A percentile compares a stretch with the other conserved stretches of the same genome.
phyloP scores from a whole-genome alignment of 1,140 invertebrate species.

The Dendrolimus punctatus region DNA sequence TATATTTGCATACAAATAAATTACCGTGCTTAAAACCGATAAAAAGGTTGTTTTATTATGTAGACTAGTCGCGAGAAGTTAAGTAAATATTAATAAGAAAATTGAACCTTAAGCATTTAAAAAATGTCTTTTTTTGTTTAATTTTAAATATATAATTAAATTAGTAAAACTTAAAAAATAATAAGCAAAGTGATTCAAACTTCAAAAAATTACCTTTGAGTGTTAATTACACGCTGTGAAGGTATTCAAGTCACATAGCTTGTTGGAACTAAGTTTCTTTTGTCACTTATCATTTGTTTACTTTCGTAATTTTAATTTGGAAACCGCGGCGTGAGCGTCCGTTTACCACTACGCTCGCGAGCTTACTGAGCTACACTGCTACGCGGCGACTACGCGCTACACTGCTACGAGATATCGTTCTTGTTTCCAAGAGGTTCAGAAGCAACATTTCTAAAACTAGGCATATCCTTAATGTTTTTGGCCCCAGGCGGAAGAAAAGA shows the following conservation, averaged over 20 bases:
- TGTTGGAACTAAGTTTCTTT: slow-evolving; percentile 9
- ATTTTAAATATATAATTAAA: not conserved
- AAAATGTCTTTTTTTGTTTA: not conserved
- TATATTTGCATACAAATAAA: too few species aligned
- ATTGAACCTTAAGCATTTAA: too few species aligned
- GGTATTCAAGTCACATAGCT: slow-evolving; percentile 7
- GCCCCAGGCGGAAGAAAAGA: too few species aligned
- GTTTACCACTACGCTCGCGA: slow-evolving; percentile 7
- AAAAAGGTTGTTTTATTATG: too few species aligned
- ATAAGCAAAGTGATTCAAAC: too few species aligned
- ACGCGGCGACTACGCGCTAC: slow-evolving; percentile 7
- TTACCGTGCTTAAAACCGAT: too few species aligned
- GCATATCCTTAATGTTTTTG: too few species aligned
- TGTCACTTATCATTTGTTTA: slow-evolving; percentile 16
- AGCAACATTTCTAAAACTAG: not conserved
- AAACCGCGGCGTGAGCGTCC: slow-evolving; percentile 2
- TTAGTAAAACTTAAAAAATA: not conserved
- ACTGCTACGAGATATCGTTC: slow-evolving; percentile 5
- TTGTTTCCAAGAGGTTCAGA: not conserved
- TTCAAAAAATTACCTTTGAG: slow-evolving; percentile 9
- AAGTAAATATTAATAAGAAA: too few species aligned
- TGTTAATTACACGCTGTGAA: slow-evolving; percentile 3
- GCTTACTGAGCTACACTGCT: slow-evolving; percentile 8
- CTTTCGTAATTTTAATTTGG: slow-evolving; percentile 14
- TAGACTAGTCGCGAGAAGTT: too few species aligned